Percentiles rank a stretch among this genome's conserved stretches.
These are phyloP conservation scores for Zeugodacus cucurbitae DNA, from an alignment of 1,140 invertebrate genomes.

Conservation along the genomic window DNA sequence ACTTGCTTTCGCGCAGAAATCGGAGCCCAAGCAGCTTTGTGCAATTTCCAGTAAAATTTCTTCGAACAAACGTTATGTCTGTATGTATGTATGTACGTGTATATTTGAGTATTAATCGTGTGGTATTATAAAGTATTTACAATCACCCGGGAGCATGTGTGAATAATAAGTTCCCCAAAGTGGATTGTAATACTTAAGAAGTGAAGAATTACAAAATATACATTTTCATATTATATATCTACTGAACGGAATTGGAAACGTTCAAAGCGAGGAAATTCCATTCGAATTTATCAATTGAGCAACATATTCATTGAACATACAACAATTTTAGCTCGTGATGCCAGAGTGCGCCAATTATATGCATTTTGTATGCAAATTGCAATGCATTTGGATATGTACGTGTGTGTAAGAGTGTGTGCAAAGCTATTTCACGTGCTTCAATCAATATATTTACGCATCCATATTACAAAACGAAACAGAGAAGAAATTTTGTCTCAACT, in stretches of 20 bases:
- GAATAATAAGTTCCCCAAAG: neutral
- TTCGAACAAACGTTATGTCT: neutral
- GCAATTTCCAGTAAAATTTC: neutral
- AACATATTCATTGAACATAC: too few species aligned
- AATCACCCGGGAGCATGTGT: neutral
- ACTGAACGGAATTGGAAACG: too few species aligned
- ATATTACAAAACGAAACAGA: neutral
- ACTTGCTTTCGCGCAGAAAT: neutral
- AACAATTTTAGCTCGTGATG: too few species aligned
- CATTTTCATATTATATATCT: too few species aligned
- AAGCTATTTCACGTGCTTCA: neutral
- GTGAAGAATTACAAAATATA: too few species aligned
- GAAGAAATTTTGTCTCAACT: constrained; percentile 2
- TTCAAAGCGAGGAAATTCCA: too few species aligned
- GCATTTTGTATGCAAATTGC: neutral
- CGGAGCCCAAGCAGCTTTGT: neutral
- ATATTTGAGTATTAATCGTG: neutral
- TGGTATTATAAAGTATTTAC: neutral
- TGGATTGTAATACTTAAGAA: neutral
- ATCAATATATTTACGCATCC: neutral
- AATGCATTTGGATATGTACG: neutral
- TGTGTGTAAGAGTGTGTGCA: neutral
- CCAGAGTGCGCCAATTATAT: neutral
- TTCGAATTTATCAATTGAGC: too few species aligned
- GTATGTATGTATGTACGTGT: neutral